A percentile compares a stretch with the other conserved stretches of the same genome.
Evolutionary conservation across 2,888 invertebrate genomes (phyloP).

Genomic region (Omphaloscelis lunosa): DNA sequence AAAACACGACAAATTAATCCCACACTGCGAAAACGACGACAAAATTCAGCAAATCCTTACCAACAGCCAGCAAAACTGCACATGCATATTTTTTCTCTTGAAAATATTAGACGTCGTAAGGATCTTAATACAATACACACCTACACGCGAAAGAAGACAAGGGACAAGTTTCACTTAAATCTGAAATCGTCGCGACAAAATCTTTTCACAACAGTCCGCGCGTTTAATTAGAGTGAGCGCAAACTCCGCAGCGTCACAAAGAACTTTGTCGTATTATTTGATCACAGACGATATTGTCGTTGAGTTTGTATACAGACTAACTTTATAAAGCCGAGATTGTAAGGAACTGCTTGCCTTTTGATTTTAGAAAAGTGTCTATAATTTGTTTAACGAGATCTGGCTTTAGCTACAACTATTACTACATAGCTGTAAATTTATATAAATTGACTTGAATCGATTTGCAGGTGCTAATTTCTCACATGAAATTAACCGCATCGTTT

Average conservation of each 20-base stretch:
- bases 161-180: constrained; percentile 84
- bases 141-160: constrained; percentile 78
- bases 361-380: constrained; percentile 16
- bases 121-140: constrained; percentile 78
- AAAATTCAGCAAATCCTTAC: constrained; percentile 30
- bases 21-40: constrained; percentile 27
- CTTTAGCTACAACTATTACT: not conserved
- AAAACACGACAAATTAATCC: constrained; percentile 20
- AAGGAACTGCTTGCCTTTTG: constrained; percentile 29
- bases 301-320: constrained; percentile 54
- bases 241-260: constrained; percentile 49
- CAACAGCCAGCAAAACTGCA: constrained; percentile 26
- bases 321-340: constrained; percentile 49
- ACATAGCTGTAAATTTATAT: too few species aligned
- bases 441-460: not conserved
- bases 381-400: constrained; percentile 12
- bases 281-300: constrained; percentile 51
- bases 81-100: constrained; percentile 35
- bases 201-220: constrained; percentile 68
- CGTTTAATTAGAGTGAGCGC: constrained; percentile 60
- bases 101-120: constrained; percentile 66
- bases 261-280: constrained; percentile 58
- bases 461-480: not conserved
- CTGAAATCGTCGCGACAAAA: constrained; percentile 81
- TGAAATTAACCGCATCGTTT: not conserved